Percentiles rank a stretch among this genome's conserved stretches.
Conservation (phyloP, 2,797 vertebrate genomes). For the Todus mexicanus region DNA sequence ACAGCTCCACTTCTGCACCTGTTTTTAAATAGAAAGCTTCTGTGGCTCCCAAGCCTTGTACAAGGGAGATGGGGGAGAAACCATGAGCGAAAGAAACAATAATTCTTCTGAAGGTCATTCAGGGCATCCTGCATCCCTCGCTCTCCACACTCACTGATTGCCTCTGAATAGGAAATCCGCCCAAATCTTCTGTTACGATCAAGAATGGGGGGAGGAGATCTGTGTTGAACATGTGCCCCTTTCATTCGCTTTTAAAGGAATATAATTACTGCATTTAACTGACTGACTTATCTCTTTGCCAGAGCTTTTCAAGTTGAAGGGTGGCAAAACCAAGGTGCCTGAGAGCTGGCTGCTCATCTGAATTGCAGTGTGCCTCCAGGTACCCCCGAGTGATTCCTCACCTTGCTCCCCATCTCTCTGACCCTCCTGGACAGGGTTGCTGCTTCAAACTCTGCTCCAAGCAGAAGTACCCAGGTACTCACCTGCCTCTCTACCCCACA, state of each 20-base stretch:
- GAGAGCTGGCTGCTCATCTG: not conserved
- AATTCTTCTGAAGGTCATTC: slow-evolving; percentile 72
- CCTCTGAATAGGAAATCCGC: slow-evolving; percentile 66
- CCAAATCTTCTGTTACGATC: slow-evolving; percentile 59
- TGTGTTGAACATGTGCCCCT: slow-evolving; percentile 19
- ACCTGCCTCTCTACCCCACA: not conserved
- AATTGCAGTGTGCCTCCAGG: not conserved
- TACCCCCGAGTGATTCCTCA: not conserved
- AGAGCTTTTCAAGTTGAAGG: slow-evolving; percentile 28
- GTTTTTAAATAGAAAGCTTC: slow-evolving; percentile 54
- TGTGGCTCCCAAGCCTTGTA: not conserved
- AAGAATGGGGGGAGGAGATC: not conserved
- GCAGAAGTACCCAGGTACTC: not conserved
- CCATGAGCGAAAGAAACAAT: slow-evolving; percentile 33
- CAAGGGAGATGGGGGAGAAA: slow-evolving; percentile 5
- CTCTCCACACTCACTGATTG: slow-evolving; percentile 60
- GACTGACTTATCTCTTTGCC: slow-evolving; percentile 47
- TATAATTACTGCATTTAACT: slow-evolving; percentile 64
- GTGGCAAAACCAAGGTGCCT: not conserved
- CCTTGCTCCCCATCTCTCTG: not conserved
- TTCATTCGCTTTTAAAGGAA: slow-evolving; percentile 38
- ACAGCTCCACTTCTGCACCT: slow-evolving; percentile 56
- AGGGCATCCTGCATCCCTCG: slow-evolving; percentile 41
- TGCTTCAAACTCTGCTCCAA: not conserved
- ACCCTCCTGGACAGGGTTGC: not conserved